Evolutionary conservation across 2,888 invertebrate species (phyloP).

Genomic region (Oasisia sp.): DNA sequence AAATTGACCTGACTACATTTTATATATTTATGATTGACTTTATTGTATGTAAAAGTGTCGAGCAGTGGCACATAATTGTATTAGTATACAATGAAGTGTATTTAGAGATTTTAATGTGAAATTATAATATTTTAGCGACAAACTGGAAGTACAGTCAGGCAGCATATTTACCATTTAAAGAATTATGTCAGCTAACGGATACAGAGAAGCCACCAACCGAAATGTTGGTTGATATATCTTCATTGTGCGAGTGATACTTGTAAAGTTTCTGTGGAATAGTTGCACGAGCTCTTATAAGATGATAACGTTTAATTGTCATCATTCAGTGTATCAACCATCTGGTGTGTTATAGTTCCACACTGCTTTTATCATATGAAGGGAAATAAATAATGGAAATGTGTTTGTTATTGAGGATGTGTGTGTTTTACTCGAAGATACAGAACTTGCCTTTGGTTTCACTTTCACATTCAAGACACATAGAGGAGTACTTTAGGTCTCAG

Average conservation of each 20-base stretch:
- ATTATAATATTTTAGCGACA: background rate
- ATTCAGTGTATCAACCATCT: background rate
- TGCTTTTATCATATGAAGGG: too few species aligned
- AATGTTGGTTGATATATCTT: background rate
- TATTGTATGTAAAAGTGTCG: background rate
- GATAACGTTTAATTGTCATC: too few species aligned
- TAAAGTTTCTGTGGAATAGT: too few species aligned
- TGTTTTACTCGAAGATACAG: background rate
- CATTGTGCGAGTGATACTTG: background rate
- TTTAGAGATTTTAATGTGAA: background rate
- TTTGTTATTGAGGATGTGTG: background rate
- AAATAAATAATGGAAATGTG: too few species aligned
- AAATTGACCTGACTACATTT: background rate
- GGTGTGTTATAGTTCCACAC: background rate
- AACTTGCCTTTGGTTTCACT: background rate
- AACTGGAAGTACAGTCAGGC: background rate
- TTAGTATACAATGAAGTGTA: background rate
- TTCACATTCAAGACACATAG: background rate
- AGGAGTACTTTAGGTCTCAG: background rate
- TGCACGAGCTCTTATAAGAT: too few species aligned
- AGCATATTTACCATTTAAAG: background rate
- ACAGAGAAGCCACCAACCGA: background rate
- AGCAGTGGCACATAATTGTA: background rate
- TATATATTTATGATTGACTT: background rate
- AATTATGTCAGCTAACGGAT: background rate